A percentile compares a stretch with the other conserved stretches of the same genome.
Conservation (phyloP, 1,140 invertebrate genomes). For the Pogonus chalceus region DNA sequence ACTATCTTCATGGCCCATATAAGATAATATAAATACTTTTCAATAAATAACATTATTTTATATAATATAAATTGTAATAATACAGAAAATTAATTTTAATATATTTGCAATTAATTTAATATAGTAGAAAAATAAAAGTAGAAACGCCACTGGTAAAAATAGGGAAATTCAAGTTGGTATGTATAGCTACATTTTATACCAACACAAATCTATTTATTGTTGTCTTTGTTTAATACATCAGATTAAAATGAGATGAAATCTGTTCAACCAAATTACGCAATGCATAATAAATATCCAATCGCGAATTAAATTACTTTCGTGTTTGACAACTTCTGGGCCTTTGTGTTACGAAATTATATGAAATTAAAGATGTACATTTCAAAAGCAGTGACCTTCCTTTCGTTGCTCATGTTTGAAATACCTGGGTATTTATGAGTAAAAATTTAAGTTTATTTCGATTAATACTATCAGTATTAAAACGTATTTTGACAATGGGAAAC, state of each 20-base stretch:
- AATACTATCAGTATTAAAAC: neutral
- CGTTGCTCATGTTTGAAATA: neutral
- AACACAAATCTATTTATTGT: neutral
- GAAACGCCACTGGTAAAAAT: no score
- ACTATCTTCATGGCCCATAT: no score
- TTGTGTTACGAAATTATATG: neutral
- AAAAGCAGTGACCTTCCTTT: neutral
- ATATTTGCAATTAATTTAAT: no score
- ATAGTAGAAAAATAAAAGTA: no score
- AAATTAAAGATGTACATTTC: neutral
- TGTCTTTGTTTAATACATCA: neutral
- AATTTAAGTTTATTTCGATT: neutral
- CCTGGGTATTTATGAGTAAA: neutral
- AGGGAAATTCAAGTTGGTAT: no score
- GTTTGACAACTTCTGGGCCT: neutral
- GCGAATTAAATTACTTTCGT: neutral
- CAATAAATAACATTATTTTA: no score
- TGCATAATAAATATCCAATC: neutral
- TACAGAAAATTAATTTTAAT: no score
- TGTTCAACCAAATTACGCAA: neutral
- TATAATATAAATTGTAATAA: no score
- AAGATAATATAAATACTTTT: no score
- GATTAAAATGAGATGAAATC: neutral
- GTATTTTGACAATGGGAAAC: neutral
- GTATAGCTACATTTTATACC: no score